Base-by-base conservation (phyloP, 2,113 vertebrate species). In the Formicarius rufipectus region DNA sequence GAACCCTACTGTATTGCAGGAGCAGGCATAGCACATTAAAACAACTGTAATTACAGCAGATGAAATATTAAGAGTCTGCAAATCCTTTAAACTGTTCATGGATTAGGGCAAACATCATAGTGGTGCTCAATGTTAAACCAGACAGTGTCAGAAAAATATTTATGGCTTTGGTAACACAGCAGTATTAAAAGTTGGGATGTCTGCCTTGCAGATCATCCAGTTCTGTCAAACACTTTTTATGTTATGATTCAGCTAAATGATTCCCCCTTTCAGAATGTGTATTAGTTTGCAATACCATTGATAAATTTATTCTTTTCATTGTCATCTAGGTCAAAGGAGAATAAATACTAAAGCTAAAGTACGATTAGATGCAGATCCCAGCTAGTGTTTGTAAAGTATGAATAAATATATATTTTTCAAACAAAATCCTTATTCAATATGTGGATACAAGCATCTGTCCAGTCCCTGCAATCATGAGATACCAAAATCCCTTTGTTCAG, bases 121-220 rank as follows among this genome's bases (percentile, higher is more conserved):
- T 2, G 3, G 60, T 93, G 77, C 22, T 88, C 20, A 74, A 87
- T 69, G 19, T 30, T 56, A 91, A 56, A 92, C 15, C 19, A 79
- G 52, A 42, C 33, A 69, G 19, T 72, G 18, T 92, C 89, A 96
- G 87, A 95, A 89, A 78, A 91, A 86, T 47, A 94, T 87, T 90
- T 96, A 85, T 63, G 28, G 50, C 21, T 52, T 91, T 53, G n/a
- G 39, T 42, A 69, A 82, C 35, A 62, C 35, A 87, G 21, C 28
- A 76, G 58, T 85, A 92, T 84, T 84, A 66, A 42, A 96, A 95
- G 40, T 45, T 97, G 80, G 42, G 77, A 94, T 79, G 44, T n/a
- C 64, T 93, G 86, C 90, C 75, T 64, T 95, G 55, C 68, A 74
- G 59, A 90, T 92, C 79, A 42, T 56, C 74, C 22, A 47, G 8